phyloP scores from a whole-genome alignment of 2,888 invertebrate species.

The Drosophila paracracens region DNA sequence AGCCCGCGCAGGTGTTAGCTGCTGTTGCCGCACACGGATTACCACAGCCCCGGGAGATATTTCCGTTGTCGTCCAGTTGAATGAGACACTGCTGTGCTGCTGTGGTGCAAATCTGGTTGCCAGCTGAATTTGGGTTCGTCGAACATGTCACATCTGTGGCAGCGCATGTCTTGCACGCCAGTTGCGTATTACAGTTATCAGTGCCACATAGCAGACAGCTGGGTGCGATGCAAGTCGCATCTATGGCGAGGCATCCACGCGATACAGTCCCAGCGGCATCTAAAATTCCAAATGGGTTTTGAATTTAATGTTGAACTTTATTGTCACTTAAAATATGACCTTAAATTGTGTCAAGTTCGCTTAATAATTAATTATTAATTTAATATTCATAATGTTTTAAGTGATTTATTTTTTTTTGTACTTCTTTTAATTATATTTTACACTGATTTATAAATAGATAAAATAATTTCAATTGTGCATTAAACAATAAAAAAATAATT shows the following conservation, averaged over 20 bases:
- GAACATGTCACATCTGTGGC: conserved; percentile 55
- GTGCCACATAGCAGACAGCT: conserved; percentile 31
- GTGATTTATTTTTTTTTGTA: not conserved
- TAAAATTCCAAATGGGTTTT: conserved; percentile 3
- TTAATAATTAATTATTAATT: not conserved
- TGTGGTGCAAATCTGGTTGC: conserved; percentile 52
- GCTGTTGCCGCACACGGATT: conserved; percentile 3
- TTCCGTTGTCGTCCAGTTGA: conserved; percentile 30
- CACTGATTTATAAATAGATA: too few species aligned
- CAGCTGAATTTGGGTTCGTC: conserved; percentile 20
- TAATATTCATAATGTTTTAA: not conserved
- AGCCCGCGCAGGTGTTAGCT: conserved; percentile 19
- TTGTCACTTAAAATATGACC: not conserved
- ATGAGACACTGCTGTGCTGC: conserved; percentile 49
- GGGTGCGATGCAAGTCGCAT: conserved; percentile 16
- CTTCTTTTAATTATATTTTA: not conserved
- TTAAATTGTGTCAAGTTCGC: not conserved
- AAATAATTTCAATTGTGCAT: not conserved
- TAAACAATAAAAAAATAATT: not conserved
- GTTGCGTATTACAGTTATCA: conserved; percentile 51
- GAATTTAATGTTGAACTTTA: not conserved
- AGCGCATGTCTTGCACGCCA: conserved; percentile 69
- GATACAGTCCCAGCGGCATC: conserved; percentile 32
- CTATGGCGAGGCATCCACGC: conserved; percentile 60
- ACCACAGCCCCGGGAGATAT: conserved; percentile 36